Evolutionary conservation across 2,113 vertebrate species (phyloP).

Genomic region (Sisor rabdophorus): DNA sequence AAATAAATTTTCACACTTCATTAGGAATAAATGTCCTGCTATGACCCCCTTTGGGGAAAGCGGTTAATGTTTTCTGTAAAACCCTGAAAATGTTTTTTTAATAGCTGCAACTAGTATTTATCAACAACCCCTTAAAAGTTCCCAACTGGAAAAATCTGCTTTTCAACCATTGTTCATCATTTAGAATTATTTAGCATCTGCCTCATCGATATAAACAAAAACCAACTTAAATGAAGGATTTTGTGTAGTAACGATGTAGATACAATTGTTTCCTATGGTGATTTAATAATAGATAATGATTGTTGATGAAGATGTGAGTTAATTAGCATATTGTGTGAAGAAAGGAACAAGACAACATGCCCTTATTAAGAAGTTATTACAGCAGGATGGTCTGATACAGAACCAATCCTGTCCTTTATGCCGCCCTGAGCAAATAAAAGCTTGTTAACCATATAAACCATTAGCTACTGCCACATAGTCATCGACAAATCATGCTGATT

Average conservation of each 20-base stretch:
- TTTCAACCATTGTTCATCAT: not conserved
- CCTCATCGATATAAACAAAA: not conserved
- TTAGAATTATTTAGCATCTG: constrained; percentile 10
- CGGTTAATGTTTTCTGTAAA: not conserved
- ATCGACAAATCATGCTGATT: too few species aligned
- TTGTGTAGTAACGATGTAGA: too few species aligned
- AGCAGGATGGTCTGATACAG: not conserved
- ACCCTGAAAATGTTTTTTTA: not conserved
- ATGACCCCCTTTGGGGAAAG: not conserved
- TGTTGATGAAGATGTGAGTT: not conserved
- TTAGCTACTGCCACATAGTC: too few species aligned
- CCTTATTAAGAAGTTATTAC: not conserved
- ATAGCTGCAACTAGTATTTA: not conserved
- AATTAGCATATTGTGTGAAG: not conserved
- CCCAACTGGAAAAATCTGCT: not conserved
- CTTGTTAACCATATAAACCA: too few species aligned
- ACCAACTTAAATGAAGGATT: not conserved
- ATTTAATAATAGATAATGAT: not conserved
- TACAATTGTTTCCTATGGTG: not conserved
- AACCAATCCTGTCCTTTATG: too few species aligned
- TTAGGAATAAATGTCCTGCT: not conserved
- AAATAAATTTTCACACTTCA: not conserved
- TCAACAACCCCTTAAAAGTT: not conserved
- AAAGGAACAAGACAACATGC: not conserved
- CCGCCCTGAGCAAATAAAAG: too few species aligned